A percentile compares a stretch with the other conserved stretches of the same genome.
Conservation (phyloP, 1,140 invertebrate species). For the Oryctes rhinoceros region DNA sequence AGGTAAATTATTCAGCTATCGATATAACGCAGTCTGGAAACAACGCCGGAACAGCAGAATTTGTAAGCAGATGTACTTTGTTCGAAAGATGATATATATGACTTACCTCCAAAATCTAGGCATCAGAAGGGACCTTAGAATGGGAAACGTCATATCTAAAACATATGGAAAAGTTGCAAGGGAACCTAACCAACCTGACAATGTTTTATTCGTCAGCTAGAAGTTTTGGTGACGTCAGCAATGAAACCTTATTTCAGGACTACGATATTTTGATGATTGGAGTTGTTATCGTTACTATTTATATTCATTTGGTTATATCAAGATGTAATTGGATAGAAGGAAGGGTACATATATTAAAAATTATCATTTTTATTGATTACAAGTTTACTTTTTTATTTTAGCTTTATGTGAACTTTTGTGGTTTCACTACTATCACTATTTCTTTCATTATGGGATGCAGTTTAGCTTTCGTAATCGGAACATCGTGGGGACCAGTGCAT, state of each 20-base stretch:
- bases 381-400: background rate
- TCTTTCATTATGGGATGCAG: slow-evolving; percentile 78
- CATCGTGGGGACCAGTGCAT: slow-evolving; percentile 84
- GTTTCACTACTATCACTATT: slow-evolving; percentile 77
- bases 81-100: background rate
- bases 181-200: slow-evolving; percentile 59
- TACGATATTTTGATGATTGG: slow-evolving; percentile 74
- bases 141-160: slow-evolving; percentile 74
- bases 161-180: slow-evolving; percentile 61
- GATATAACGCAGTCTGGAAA: slow-evolving; percentile 73
- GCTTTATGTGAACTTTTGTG: slow-evolving; percentile 54
- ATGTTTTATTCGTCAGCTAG: slow-evolving; percentile 72
- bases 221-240: slow-evolving; percentile 78
- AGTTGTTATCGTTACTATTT: slow-evolving; percentile 76
- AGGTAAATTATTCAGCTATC: slow-evolving; percentile 73
- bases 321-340: slow-evolving; percentile 80
- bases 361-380: background rate
- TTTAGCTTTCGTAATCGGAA: slow-evolving; percentile 75
- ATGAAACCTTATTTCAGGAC: slow-evolving; percentile 75
- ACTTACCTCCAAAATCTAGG: slow-evolving; percentile 54
- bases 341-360: slow-evolving; percentile 62
- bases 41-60: slow-evolving; percentile 75
- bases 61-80: slow-evolving; percentile 62
- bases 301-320: slow-evolving; percentile 76
- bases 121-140: slow-evolving; percentile 67